These are phyloP conservation scores for Pseudochromis fuscus DNA, from an alignment of 2,797 vertebrate species.

Conservation along the genomic window DNA sequence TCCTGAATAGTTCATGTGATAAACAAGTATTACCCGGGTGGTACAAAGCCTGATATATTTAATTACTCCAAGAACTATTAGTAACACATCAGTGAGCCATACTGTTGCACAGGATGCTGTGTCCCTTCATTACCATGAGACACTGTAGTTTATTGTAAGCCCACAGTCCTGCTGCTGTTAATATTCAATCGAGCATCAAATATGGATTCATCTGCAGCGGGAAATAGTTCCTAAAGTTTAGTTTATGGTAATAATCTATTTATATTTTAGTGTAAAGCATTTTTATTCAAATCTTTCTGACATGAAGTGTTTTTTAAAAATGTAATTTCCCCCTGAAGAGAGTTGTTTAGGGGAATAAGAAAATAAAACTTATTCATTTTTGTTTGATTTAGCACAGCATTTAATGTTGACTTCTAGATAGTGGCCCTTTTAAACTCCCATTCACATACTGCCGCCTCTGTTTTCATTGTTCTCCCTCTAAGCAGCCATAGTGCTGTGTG, in stretches of 20 bases:
- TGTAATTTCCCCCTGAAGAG: no score
- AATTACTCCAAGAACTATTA: not conserved
- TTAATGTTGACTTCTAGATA: not conserved
- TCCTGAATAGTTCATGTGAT: not conserved
- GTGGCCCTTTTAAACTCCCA: not conserved
- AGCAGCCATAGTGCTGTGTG: not conserved
- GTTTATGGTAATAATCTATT: no score
- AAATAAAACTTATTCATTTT: not conserved
- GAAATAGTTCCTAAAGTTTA: not conserved
- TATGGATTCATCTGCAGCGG: not conserved
- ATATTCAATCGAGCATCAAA: not conserved
- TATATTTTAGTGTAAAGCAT: no score
- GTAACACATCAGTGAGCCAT: not conserved
- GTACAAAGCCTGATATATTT: not conserved
- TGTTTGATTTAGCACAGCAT: not conserved
- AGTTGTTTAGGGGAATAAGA: not conserved
- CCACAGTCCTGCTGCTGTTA: not conserved
- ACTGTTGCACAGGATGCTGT: not conserved
- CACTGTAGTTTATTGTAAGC: not conserved
- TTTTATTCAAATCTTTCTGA: no score
- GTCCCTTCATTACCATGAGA: not conserved
- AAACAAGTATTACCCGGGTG: no score
- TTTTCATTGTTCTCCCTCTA: conserved; percentile 20
- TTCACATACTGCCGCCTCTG: conserved; percentile 4
- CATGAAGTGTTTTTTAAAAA: no score